phyloP scores from a whole-genome alignment of 2,113 vertebrate genomes.

The Rhinogobius similis region DNA sequence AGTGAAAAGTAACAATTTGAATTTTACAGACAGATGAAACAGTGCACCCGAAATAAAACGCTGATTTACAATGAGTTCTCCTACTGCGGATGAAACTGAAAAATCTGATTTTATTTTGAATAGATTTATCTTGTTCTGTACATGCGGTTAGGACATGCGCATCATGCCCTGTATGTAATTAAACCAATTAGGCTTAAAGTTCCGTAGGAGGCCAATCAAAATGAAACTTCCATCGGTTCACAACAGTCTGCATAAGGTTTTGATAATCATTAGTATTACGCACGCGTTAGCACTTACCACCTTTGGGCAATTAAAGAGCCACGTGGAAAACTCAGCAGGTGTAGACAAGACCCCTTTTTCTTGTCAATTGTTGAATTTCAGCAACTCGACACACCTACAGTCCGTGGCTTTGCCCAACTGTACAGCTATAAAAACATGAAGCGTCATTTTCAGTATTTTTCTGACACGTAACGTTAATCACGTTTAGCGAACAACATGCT shows the following conservation, averaged over 20 bases:
- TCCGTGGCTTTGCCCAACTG: background rate
- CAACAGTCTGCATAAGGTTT: no score
- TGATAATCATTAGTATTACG: background rate
- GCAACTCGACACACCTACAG: background rate
- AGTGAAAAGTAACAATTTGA: background rate
- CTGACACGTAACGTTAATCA: background rate
- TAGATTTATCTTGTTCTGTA: background rate
- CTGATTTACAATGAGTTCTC: background rate
- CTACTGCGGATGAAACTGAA: background rate
- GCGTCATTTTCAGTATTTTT: background rate
- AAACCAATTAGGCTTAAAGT: no score
- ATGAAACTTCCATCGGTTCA: no score
- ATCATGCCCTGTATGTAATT: background rate
- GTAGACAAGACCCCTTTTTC: background rate
- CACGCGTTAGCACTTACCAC: background rate
- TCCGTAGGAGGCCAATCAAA: background rate
- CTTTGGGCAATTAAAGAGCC: no score
- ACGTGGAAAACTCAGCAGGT: background rate
- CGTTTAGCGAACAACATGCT: background rate
- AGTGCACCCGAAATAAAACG: background rate
- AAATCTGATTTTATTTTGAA: background rate
- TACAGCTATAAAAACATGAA: background rate
- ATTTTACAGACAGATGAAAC: constrained; percentile 6
- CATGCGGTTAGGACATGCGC: background rate
- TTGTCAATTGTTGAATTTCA: background rate